Evolutionary conservation across 1,140 invertebrate species (phyloP).

Genomic region (Pomacea maculata): DNA sequence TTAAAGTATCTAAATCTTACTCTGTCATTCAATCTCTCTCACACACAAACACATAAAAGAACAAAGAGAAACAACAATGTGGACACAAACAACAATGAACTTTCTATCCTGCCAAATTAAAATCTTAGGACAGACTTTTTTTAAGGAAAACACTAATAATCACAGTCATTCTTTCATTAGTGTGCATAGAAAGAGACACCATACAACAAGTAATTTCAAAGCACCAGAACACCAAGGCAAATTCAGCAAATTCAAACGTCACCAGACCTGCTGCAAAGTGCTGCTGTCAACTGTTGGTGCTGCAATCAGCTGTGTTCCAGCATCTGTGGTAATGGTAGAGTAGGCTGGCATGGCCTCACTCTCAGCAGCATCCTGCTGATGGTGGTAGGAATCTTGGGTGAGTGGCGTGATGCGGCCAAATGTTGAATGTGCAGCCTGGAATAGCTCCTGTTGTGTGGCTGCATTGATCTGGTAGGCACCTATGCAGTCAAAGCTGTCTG

Average conservation of each 20-base stretch:
- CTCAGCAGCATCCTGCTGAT: constrained; percentile 37
- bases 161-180: too few species aligned
- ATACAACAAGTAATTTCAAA: too few species aligned
- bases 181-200: too few species aligned
- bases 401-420: constrained; percentile 44
- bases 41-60: too few species aligned
- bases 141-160: too few species aligned
- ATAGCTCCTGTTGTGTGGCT: constrained; percentile 24
- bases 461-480: constrained; percentile 8
- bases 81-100: too few species aligned
- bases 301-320: constrained; percentile 38
- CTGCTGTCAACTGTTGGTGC: constrained; percentile 48
- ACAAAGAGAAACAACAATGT: too few species aligned
- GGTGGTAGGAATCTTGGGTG: constrained; percentile 29
- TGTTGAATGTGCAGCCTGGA: constrained; percentile 46
- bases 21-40: too few species aligned
- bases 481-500: not conserved
- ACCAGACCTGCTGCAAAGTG: constrained; percentile 36
- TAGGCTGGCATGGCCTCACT: constrained; percentile 47
- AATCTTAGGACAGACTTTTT: too few species aligned
- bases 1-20: not conserved
- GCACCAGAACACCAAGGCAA: not conserved
- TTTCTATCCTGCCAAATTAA: too few species aligned
- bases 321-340: constrained; percentile 33
- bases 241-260: not conserved